Evolutionary conservation across 2,888 invertebrate genomes (phyloP).

Genomic region (Agrenia bidenticulata): DNA sequence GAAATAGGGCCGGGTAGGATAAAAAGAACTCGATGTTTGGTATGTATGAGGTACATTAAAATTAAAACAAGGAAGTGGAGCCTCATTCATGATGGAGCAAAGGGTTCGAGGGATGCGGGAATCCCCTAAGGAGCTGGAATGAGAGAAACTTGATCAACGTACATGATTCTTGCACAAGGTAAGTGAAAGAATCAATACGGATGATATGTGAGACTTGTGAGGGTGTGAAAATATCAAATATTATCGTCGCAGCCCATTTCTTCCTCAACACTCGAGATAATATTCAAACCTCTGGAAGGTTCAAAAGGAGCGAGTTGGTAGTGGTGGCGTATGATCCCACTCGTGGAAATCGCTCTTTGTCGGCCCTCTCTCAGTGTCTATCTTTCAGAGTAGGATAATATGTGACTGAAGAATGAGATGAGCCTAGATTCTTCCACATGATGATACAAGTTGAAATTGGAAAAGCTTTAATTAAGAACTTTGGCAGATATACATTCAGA

Average conservation of each 20-base stretch:
- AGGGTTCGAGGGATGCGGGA: constrained; percentile 10
- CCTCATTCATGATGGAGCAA: constrained; percentile 5
- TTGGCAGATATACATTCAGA: constrained; percentile 51
- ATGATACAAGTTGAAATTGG: constrained; percentile 45
- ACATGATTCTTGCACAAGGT: constrained; percentile 31
- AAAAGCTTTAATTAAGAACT: constrained; percentile 53
- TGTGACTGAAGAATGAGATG: constrained; percentile 23
- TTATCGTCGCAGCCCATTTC: constrained; percentile 17
- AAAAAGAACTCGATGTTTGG: constrained; percentile 20
- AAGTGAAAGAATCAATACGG: constrained; percentile 44
- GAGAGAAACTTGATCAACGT: constrained; percentile 42
- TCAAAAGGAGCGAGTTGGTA: too few species aligned
- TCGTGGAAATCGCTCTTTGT: not conserved
- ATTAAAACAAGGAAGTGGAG: constrained; percentile 45
- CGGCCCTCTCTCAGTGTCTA: not conserved
- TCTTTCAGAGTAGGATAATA: constrained; percentile 1
- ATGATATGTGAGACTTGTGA: constrained; percentile 30
- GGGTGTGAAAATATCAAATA: constrained; percentile 44
- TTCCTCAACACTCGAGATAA: not conserved
- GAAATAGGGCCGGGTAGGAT: constrained; percentile 10
- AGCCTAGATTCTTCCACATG: constrained; percentile 32
- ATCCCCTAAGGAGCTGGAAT: constrained; percentile 15
- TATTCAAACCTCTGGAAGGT: not conserved
- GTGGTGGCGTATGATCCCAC: too few species aligned
- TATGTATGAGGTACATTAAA: constrained; percentile 39